These are phyloP conservation scores for Platalea minor DNA, from an alignment of 2,797 vertebrate genomes.

Conservation along the genomic window DNA sequence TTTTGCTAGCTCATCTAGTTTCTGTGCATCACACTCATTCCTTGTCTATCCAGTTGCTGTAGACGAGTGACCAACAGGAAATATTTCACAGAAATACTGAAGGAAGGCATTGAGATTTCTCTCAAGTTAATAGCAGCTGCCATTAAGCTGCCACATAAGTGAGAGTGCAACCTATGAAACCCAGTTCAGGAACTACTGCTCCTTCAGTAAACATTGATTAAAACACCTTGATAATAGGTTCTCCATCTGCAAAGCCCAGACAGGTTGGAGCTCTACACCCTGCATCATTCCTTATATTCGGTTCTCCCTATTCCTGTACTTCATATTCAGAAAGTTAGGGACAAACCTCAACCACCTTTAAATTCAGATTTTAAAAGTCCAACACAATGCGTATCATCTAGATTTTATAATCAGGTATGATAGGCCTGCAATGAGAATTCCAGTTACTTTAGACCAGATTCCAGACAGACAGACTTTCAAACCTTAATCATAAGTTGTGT, in stretches of 20 bases:
- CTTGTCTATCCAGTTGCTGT: background rate
- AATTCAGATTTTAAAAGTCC: background rate
- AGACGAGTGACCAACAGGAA: background rate
- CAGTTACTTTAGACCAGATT: background rate
- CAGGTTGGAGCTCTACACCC: background rate
- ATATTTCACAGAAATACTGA: background rate
- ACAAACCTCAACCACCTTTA: background rate
- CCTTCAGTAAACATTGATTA: conserved; percentile 43
- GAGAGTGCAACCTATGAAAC: background rate
- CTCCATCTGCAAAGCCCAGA: background rate
- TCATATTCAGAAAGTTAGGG: background rate
- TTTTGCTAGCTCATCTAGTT: background rate
- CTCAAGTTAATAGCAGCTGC: background rate
- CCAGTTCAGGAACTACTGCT: background rate
- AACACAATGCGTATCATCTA: background rate
- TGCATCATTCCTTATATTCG: background rate
- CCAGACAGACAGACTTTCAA: background rate
- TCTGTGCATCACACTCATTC: background rate
- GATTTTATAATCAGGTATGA: background rate
- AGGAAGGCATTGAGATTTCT: background rate
- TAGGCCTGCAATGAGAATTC: background rate
- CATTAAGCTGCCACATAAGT: background rate
- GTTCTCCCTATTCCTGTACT: background rate
- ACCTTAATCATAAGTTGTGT: background rate
- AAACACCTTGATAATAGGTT: background rate